Percentiles rank a stretch among this genome's conserved stretches.
These are phyloP conservation scores for Myripristis murdjan DNA, from an alignment of 2,797 vertebrate species.

Conservation along the genomic window DNA sequence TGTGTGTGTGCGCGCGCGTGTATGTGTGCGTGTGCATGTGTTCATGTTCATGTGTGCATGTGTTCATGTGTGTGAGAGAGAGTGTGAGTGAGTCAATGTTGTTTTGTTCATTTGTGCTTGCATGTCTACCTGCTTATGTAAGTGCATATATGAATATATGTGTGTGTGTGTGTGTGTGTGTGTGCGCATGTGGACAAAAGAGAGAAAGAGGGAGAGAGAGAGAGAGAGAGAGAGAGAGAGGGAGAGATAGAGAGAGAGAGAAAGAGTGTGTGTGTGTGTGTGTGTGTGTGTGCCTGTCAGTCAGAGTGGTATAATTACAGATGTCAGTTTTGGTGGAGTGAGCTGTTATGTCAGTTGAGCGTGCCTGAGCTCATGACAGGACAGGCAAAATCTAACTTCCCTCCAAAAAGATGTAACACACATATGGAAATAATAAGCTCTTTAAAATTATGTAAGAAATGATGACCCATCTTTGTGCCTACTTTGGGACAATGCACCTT, in stretches of 20 bases:
- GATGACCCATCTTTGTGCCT: background rate
- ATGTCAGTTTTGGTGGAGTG: conserved; percentile 10
- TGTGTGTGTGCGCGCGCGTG: too few relatives aligned
- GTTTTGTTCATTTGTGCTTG: background rate
- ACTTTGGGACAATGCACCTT: background rate
- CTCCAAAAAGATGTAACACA: background rate
- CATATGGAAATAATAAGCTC: background rate
- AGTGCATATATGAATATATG: too few relatives aligned
- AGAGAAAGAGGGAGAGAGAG: background rate
- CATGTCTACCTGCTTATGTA: background rate
- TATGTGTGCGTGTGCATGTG: too few relatives aligned
- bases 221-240: background rate
- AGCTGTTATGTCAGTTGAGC: conserved; percentile 26
- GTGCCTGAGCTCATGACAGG: conserved; percentile 7
- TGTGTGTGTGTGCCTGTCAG: background rate
- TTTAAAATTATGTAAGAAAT: background rate
- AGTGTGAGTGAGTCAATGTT: too few relatives aligned
- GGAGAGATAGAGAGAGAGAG: background rate
- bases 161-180: background rate
- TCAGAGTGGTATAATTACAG: conserved; percentile 35
- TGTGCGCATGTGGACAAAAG: background rate
- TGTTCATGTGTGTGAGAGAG: background rate
- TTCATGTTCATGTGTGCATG: too few relatives aligned
- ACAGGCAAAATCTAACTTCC: background rate
- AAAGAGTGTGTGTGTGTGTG: conserved; percentile 1